Evolutionary conservation across 2,797 vertebrate species (phyloP).

Genomic region (Iguana delicatissima): DNA sequence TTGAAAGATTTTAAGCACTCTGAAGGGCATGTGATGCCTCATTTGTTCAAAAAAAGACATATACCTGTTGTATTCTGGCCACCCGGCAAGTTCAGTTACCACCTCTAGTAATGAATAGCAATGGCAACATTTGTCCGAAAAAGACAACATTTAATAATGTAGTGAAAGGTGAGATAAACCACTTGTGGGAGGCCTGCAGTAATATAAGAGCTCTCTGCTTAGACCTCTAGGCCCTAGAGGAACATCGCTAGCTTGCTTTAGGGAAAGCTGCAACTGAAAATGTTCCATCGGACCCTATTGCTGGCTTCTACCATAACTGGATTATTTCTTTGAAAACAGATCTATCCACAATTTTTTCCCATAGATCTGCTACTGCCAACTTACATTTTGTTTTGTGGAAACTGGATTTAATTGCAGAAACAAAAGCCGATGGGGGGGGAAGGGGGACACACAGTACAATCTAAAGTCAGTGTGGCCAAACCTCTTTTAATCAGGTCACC

Average conservation of each 20-base stretch:
- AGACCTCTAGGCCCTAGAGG: conserved; percentile 32
- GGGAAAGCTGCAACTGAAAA: conserved; percentile 68
- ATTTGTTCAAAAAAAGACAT: neutral
- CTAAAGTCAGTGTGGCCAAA: conserved; percentile 38
- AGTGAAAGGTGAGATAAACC: conserved; percentile 63
- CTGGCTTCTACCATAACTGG: conserved; percentile 50
- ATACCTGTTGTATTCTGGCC: neutral
- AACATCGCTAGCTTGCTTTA: conserved; percentile 34
- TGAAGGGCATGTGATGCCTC: neutral
- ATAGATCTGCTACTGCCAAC: neutral
- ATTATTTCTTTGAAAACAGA: conserved; percentile 5
- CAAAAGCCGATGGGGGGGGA: neutral
- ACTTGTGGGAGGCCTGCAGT: conserved; percentile 58
- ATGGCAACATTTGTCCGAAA: conserved; percentile 32
- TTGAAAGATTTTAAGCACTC: too few species aligned
- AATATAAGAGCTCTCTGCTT: conserved; percentile 64
- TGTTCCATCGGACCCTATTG: conserved; percentile 43
- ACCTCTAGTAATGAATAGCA: neutral
- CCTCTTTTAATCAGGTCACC: conserved; percentile 37
- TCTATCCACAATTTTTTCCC: conserved; percentile 26
- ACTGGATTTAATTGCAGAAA: conserved; percentile 25
- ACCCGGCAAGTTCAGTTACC: neutral
- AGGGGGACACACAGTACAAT: neutral
- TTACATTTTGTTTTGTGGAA: conserved; percentile 50
- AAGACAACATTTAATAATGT: conserved; percentile 57